Base-by-base conservation (phyloP, 1,140 invertebrate species). In the Megalopta genalis region DNA sequence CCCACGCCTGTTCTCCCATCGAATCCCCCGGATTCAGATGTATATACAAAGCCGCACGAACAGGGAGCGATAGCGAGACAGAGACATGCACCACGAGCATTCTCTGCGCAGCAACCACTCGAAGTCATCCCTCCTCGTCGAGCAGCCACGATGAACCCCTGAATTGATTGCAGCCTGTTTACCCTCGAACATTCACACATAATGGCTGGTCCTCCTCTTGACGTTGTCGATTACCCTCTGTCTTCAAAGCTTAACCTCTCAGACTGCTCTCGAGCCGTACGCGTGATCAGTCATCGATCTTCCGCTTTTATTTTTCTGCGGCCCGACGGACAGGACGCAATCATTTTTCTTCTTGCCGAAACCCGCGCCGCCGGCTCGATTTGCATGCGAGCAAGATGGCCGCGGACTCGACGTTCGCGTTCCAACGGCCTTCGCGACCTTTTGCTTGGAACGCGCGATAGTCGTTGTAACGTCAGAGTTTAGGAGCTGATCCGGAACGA, bases 141-240 rank as follows among this genome's bases (percentile, higher is more conserved):
- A 82, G 84, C 81, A 79, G 84, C 85, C 85, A 86, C 85, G 82
- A 87, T 86, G 85, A 83, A 86, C 84, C 86, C 70, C 62, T 86
- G 85, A 91, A 89, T 90, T 90, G 88, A 90, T 90, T 90, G 88
- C 84, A 86, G 80, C 74, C 75, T 87, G 84, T 90, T 89, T 89
- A 87, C 85, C 81, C 85, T 88, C 71, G 79, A 77, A 83, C 80
- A 77, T 84, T 82, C 77, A 64, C 78, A 80, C 84, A 83, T 84
- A 88, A 84, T 88, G 79, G 79, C 70, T 74, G 75, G 65, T 75
- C 68, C 80, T 77, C 77, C 66, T 76, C 52, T 52, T 57, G 70
- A 74, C 72, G 57, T 70, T 71, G 73, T 82, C 82, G 79, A 87
- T 84, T 84, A 82, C 77, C 81, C 67, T 82, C 78, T 71, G 75